Conservation (phyloP, 2,888 invertebrate species). For the Monopis laevigella region DNA sequence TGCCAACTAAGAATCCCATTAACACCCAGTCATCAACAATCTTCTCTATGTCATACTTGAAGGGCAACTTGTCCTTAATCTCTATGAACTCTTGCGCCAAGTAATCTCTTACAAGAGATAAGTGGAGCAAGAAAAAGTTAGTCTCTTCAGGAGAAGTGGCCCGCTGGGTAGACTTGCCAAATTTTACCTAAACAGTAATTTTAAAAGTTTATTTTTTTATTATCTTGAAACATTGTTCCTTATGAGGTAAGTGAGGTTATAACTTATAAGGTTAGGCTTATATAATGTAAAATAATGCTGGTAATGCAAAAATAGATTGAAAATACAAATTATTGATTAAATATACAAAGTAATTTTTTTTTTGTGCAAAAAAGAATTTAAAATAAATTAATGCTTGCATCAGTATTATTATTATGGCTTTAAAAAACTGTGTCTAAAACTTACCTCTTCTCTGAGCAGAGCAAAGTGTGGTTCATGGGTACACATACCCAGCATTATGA, state of each 20-base stretch:
- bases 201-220: too few relatives aligned
- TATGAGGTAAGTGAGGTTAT: too few relatives aligned
- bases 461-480: conserved; percentile 97
- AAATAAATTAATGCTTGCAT: too few relatives aligned
- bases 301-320: too few relatives aligned
- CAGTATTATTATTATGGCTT: too few relatives aligned
- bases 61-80: conserved; percentile 73
- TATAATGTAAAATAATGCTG: too few relatives aligned
- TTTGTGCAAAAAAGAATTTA: too few relatives aligned
- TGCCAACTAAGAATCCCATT: conserved; percentile 97
- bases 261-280: too few relatives aligned
- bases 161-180: conserved; percentile 74
- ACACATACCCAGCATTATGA: conserved; percentile 95
- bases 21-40: conserved; percentile 98
- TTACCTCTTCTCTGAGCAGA: conserved; percentile 90
- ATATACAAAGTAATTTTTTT: too few relatives aligned
- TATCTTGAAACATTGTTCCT: too few relatives aligned
- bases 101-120: conserved; percentile 92
- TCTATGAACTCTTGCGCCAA: conserved; percentile 87
- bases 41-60: conserved; percentile 85
- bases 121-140: conserved; percentile 91
- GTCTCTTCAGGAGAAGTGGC: conserved; percentile 85
- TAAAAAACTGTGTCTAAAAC: conserved; percentile 21
- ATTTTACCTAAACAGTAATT: too few relatives aligned
- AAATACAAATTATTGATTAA: too few relatives aligned